Evolutionary conservation across 2,797 vertebrate species (phyloP).

Genomic region (Nyctibius grandis): DNA sequence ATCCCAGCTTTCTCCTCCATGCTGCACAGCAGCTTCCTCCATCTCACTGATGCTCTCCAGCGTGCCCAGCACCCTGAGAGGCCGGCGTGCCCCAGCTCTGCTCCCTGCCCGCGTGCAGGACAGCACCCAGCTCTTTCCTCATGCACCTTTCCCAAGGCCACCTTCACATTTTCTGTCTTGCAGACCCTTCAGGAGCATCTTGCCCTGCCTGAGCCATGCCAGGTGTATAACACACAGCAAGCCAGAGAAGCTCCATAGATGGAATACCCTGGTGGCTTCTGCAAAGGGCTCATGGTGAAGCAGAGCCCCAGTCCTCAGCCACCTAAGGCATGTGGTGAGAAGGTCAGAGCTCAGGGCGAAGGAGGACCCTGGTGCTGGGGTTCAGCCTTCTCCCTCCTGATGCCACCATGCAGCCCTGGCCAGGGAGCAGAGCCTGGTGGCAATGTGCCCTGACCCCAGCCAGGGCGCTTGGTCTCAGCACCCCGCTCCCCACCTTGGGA

Average conservation of each 20-base stretch:
- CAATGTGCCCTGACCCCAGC: not conserved
- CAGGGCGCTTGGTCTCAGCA: accelerated
- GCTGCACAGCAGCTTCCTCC: not conserved
- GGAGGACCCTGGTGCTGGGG: not conserved
- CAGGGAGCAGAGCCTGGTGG: not conserved
- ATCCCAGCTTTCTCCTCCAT: not conserved
- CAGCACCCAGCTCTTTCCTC: not conserved
- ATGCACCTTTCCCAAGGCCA: not conserved
- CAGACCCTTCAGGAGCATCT: not conserved
- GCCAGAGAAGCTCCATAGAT: not conserved
- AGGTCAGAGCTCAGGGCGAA: not conserved
- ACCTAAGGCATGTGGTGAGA: not conserved
- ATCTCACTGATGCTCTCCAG: accelerated
- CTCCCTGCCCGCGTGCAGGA: not conserved
- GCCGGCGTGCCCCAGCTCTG: not conserved
- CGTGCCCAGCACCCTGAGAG: not conserved
- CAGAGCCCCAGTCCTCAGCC: accelerated
- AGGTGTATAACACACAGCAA: too few relatives aligned
- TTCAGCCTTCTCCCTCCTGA: not conserved
- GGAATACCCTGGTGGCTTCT: not conserved
- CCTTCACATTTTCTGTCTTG: not conserved
- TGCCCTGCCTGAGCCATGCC: not conserved
- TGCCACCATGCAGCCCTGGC: not conserved
- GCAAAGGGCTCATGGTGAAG: not conserved
- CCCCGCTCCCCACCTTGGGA: accelerated